phyloP scores from a whole-genome alignment of 2,797 vertebrate genomes.

The Pipistrellus pipistrellus region DNA sequence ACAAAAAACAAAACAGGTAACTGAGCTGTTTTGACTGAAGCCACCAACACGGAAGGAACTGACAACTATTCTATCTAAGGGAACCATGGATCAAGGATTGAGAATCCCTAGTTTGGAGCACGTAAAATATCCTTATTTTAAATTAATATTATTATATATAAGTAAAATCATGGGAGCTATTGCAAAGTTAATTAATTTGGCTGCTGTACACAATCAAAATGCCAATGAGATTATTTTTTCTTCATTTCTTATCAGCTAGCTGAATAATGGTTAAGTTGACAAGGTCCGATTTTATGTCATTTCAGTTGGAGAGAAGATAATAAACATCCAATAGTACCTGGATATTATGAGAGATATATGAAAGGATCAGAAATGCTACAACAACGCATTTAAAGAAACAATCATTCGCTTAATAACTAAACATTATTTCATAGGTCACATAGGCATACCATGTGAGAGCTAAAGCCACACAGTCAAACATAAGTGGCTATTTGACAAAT shows the following conservation, averaged over 20 bases:
- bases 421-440: neutral
- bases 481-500: neutral
- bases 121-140: neutral
- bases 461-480: neutral
- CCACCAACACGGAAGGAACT: neutral
- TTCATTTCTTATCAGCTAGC: neutral
- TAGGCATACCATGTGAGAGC: neutral
- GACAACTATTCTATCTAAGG: neutral
- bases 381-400: conserved; percentile 16
- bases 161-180: conserved; percentile 30
- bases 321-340: conserved; percentile 7
- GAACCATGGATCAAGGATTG: neutral
- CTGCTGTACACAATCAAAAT: conserved; percentile 16
- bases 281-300: conserved; percentile 37
- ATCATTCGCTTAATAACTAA: neutral
- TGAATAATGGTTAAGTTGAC: neutral
- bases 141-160: conserved; percentile 28
- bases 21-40: neutral
- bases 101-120: conserved; percentile 22
- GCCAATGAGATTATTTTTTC: neutral
- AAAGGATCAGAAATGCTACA: neutral
- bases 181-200: neutral
- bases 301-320: conserved; percentile 27
- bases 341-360: neutral
- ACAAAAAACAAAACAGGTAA: neutral